Evolutionary conservation across 2,113 vertebrate genomes (phyloP).

Genomic region (Gasterosteus aculeatus): DNA sequence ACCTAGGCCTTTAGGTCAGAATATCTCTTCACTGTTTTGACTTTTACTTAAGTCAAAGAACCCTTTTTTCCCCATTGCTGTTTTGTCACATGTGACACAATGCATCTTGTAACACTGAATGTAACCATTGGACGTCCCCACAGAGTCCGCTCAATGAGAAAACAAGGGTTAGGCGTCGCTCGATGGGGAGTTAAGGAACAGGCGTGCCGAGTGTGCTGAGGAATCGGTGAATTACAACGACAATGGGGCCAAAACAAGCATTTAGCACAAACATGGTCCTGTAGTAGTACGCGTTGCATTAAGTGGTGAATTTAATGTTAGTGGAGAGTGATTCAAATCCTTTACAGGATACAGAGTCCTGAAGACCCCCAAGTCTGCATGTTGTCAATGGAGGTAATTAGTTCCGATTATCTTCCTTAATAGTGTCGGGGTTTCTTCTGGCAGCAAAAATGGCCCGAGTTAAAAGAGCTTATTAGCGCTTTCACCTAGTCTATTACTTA

Average conservation of each 20-base stretch:
- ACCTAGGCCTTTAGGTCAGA: background rate
- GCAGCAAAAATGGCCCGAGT: constrained; percentile 32
- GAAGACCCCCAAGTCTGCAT: background rate
- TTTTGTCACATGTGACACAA: background rate
- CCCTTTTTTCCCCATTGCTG: background rate
- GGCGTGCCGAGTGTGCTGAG: background rate
- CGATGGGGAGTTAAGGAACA: background rate
- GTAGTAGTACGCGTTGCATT: constrained; percentile 7
- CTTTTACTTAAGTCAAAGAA: background rate
- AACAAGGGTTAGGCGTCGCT: background rate
- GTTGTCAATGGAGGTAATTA: constrained; percentile 41
- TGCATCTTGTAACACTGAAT: background rate
- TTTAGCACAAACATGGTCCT: background rate
- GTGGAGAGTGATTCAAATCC: constrained; percentile 12
- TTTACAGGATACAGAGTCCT: background rate
- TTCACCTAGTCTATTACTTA: constrained; percentile 24
- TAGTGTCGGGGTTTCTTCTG: constrained; percentile 16
- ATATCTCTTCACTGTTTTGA: background rate
- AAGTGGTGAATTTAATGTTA: constrained; percentile 2
- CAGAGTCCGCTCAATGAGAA: background rate
- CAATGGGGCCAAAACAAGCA: background rate
- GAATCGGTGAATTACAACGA: background rate
- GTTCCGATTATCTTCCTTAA: constrained; percentile 48
- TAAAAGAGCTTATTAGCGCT: constrained; percentile 44
- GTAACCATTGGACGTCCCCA: background rate